A percentile compares a stretch with the other conserved stretches of the same genome.
phyloP scores from a whole-genome alignment of 1,140 invertebrate species.

The Meloidogyne chitwoodi region DNA sequence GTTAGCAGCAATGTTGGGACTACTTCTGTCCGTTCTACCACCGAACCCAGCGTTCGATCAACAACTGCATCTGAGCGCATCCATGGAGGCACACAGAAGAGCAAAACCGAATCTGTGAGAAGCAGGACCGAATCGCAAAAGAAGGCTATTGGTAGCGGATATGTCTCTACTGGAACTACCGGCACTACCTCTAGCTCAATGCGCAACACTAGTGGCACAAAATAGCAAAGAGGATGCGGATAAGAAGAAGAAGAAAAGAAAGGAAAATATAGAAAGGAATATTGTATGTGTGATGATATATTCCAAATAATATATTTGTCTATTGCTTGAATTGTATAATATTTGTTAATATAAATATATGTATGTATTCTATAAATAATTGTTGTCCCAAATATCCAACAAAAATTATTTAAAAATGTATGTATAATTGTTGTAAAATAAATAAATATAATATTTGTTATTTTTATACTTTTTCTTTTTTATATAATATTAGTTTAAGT shows the following conservation, averaged over 20 bases:
- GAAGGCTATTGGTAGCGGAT: not conserved
- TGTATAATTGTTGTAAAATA: no score
- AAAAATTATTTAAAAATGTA: no score
- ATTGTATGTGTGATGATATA: not conserved
- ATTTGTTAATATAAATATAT: no score
- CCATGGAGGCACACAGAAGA: not conserved
- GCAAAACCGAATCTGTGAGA: not conserved
- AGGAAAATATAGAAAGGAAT: not conserved
- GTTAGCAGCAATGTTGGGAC: not conserved
- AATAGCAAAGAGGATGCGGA: not conserved
- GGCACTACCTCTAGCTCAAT: not conserved
- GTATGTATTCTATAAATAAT: no score
- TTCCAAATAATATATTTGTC: no score
- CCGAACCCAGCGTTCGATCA: not conserved
- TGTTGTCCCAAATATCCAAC: no score
- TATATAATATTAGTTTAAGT: no score
- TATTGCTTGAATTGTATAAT: no score
- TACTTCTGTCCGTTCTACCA: not conserved
- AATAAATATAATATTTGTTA: no score
- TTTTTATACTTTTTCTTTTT: no score
- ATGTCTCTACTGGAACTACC: not conserved
- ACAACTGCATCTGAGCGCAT: not conserved
- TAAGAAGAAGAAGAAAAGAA: not conserved
- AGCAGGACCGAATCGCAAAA: not conserved
- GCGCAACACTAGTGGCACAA: not conserved